Evolutionary conservation across 2,888 invertebrate genomes (phyloP).

Genomic region (Acrobasis repandana): DNA sequence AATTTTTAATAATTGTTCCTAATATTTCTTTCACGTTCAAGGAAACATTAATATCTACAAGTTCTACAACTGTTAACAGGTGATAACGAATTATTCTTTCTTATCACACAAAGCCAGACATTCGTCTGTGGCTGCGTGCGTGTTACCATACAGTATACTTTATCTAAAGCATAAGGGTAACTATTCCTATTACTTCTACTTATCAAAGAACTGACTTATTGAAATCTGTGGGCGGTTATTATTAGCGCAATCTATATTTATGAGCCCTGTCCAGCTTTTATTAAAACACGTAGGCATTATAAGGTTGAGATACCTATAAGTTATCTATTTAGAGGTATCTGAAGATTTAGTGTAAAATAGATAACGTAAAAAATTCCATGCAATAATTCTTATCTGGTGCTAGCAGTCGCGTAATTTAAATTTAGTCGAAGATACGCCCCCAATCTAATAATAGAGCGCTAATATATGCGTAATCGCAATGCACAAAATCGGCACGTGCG

Average conservation of each 20-base stretch:
- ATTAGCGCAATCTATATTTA: constrained; percentile 28
- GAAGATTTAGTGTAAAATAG: constrained; percentile 10
- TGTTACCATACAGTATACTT: background rate
- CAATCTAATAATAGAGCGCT: constrained; percentile 24
- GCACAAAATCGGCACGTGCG: constrained; percentile 65
- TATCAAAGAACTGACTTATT: constrained; percentile 30
- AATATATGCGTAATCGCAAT: constrained; percentile 47
- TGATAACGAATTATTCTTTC: constrained; percentile 5
- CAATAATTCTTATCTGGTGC: constrained; percentile 8
- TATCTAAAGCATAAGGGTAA: constrained; percentile 19
- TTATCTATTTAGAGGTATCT: constrained; percentile 8
- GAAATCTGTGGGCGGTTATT: constrained; percentile 23
- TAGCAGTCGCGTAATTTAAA: constrained; percentile 14
- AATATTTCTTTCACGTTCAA: background rate
- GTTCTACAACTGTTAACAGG: background rate
- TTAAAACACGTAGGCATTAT: constrained; percentile 15
- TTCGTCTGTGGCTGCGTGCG: background rate
- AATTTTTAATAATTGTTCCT: no score
- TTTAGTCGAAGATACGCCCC: constrained; percentile 10
- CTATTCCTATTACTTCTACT: constrained; percentile 19
- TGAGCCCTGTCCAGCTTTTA: constrained; percentile 17
- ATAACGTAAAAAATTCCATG: constrained; percentile 14
- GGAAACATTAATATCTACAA: background rate
- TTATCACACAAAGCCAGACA: constrained; percentile 2
- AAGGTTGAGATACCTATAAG: background rate